Conservation (phyloP, 1,140 invertebrate genomes). For the Scylla paramamosain region DNA sequence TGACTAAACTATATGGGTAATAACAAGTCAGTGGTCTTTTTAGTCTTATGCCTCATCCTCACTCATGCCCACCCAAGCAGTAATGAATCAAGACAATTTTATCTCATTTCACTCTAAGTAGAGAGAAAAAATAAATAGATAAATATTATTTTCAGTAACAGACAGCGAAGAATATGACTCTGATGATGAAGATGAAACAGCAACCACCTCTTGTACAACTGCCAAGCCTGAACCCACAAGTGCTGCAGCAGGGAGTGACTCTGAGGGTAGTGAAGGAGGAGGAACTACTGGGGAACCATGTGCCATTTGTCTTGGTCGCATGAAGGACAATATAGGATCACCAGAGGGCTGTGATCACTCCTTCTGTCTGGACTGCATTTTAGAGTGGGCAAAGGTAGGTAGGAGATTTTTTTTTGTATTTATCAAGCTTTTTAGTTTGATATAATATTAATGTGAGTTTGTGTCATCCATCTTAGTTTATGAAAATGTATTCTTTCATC, state of each 20-base stretch:
- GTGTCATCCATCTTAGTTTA: no score
- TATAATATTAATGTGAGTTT: background rate
- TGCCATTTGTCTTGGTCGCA: conserved; percentile 82
- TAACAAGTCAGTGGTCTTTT: no score
- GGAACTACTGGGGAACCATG: conserved; percentile 79
- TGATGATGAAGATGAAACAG: conserved; percentile 33
- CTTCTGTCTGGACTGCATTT: conserved; percentile 93
- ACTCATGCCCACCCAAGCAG: no score
- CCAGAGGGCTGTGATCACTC: conserved; percentile 94
- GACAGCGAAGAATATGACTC: conserved; percentile 63
- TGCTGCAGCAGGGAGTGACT: background rate
- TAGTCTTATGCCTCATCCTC: no score
- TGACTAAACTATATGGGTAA: no score
- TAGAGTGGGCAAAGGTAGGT: conserved; percentile 82
- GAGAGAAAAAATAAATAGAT: no score
- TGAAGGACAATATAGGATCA: conserved; percentile 87
- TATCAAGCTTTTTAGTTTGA: background rate
- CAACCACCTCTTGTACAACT: background rate
- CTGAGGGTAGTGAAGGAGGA: conserved; percentile 49
- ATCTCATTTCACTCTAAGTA: no score
- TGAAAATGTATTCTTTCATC: background rate
- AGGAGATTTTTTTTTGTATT: background rate
- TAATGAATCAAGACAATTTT: no score
- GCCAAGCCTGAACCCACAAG: background rate
- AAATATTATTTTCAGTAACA: conserved; percentile 43